A percentile compares a stretch with the other conserved stretches of the same genome.
Conservation (phyloP, 2,888 invertebrate genomes). For the Brenthis daphne region DNA sequence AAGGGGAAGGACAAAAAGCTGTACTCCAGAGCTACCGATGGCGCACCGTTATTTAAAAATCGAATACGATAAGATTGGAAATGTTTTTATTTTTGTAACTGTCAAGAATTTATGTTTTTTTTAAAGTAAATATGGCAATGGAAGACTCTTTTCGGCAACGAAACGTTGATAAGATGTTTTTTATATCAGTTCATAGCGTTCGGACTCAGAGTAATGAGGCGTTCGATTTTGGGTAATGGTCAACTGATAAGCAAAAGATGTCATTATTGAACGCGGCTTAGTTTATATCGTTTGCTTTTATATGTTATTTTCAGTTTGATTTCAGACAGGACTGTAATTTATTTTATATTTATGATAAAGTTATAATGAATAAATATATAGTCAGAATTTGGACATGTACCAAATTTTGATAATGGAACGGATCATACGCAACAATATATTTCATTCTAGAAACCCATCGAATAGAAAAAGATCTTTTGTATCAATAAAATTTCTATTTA, state of each 20-base stretch:
- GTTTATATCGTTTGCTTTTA: constrained; percentile 70
- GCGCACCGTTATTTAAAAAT: constrained; percentile 80
- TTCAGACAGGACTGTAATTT: constrained; percentile 14
- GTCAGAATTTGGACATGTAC: no score
- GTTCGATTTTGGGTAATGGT: constrained; percentile 82
- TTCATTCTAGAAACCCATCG: no score
- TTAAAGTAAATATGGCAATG: constrained; percentile 75
- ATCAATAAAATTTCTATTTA: no score
- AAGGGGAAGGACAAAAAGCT: constrained; percentile 77
- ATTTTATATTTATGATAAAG: constrained; percentile 10
- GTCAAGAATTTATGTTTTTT: constrained; percentile 76
- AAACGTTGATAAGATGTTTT: constrained; percentile 74
- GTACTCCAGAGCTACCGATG: constrained; percentile 75
- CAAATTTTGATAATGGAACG: no score
- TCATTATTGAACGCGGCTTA: constrained; percentile 74
- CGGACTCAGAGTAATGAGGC: constrained; percentile 78
- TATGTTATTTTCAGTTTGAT: constrained; percentile 21
- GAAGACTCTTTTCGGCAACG: constrained; percentile 70
- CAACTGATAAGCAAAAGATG: constrained; percentile 81
- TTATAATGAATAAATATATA: no score
- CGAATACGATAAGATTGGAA: constrained; percentile 79
- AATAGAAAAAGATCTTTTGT: no score
- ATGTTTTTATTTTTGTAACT: constrained; percentile 80
- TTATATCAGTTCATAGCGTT: constrained; percentile 70
- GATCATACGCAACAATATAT: no score